Base-by-base conservation (phyloP, 2,888 invertebrate genomes). In the Gryllus longicercus region DNA sequence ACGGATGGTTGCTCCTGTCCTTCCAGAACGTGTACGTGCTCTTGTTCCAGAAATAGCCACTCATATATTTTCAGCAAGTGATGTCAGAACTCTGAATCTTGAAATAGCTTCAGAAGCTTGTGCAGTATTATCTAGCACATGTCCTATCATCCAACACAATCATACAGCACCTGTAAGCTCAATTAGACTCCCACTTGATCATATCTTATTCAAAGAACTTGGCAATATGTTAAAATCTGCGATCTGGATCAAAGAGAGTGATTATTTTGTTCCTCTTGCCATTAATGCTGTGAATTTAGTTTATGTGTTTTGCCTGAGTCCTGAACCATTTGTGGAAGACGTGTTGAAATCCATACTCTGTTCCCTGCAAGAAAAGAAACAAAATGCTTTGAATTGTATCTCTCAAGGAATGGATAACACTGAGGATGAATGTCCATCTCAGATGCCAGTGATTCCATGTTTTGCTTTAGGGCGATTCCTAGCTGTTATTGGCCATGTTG, bases 401-500 rank as follows among this genome's bases (percentile, higher is more conserved):
- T 63, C 63, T 18, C 63, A 14, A 18, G n/a, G 63, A 18, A n/a
- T 16, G 10, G 63, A 38, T 38, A 38, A 38, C 5, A 38, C 0
- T 38, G 38, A 38, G 38, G 38, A 38, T 38, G 38, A 38, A 38
- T 38, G 38, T 38, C 8, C 63, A 14, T 16, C 63, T 0, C 63
- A 63, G 63, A 63, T 8, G 14, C 63, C 63, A 18, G 63, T n/a
- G n/a, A 77, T 82, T 50, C 16, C 14, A n/a, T 14, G 16, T n/a
- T n/a, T 14, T 18, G 63, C 63, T 63, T 83, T 89, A 81, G 85
- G 89, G 14, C 87, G 90, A 79, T 87, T 91, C 18, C 84, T 91
- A 77, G 86, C 88, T 82, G 85, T 94, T 25, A 87, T 94, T 80
- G 97, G 97, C 8, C 94, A 95, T 82, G 89, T 95, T 82, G 95